Evolutionary conservation across 2,797 vertebrate genomes (phyloP), one percentile per base, ranked within the genome.

Genomic region (Spinibarbus caldwelli): DNA sequence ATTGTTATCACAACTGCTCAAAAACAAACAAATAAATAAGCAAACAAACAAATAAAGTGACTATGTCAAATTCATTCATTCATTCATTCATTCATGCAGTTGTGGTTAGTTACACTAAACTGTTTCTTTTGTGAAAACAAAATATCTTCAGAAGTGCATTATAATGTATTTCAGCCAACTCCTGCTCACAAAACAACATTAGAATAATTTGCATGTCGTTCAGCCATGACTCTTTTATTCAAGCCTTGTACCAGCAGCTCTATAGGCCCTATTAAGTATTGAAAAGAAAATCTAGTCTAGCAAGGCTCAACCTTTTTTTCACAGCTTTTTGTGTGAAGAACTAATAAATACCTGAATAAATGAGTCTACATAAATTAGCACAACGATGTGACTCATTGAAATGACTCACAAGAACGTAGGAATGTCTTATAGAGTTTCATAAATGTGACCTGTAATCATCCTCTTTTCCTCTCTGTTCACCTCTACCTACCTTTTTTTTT

Each of bases 361-460:
- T 38, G 19, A 71, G 9, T 6, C 5, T 36, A 7, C 34, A 54
- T 34, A 54, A 41, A 52, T 34, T 31, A 47, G 12, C 12, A 31
- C 36, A 82, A 71, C 1, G 6, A 54, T 43, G 12, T 54, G 67
- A 38, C 7, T 21, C 31, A 70, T 38, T 71, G 49, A 43, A 54
- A 82, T 64, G 57, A 75, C 54, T 75, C 41, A 54, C 12, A 26
- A 38, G 9, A 83, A 14, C 19, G 6, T 52, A 34, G 12, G 7
- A 52, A 78, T 52, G 52, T 59, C 26, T 57, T 52, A 19, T 3
- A n/a, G 19, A 45, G 21, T 73, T 81, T 38, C 6, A 43, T 54
- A 14, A 71, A 41, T 41, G 23, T 71, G 36, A 73, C 29, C 57
- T 49, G 70, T 62, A 62, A 59, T 72, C 67, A 82, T 52, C 34